phyloP scores from a whole-genome alignment of 1,140 invertebrate species.

The Camponotus pennsylvanicus region DNA sequence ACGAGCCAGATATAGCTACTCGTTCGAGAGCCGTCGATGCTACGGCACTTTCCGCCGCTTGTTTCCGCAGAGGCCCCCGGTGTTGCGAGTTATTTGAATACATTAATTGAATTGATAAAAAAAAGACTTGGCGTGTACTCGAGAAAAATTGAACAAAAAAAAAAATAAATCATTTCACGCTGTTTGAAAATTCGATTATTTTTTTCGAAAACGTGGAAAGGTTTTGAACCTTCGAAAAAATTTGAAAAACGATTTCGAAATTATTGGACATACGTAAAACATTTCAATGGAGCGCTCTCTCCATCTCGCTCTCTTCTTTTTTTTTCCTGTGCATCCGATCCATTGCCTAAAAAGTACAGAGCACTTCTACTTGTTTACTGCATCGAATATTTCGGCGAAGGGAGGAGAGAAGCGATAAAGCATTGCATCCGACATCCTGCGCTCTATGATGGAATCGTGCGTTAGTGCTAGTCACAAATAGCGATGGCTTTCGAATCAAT shows the following conservation, averaged over 20 bases:
- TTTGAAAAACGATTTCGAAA: slow-evolving; percentile 23
- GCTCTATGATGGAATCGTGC: slow-evolving; percentile 30
- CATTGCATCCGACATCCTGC: slow-evolving; percentile 2
- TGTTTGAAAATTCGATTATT: slow-evolving; percentile 13
- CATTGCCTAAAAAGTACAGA: slow-evolving; percentile 26
- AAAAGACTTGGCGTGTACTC: slow-evolving; percentile 12
- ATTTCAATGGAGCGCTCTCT: neutral
- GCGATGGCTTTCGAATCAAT: slow-evolving; percentile 27
- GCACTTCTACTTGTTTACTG: slow-evolving; percentile 44
- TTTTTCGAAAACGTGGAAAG: slow-evolving; percentile 16
- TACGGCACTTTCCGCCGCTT: slow-evolving; percentile 45
- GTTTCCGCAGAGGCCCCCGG: slow-evolving; percentile 18
- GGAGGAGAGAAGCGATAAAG: slow-evolving; percentile 9
- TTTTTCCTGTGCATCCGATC: neutral
- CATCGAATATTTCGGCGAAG: neutral
- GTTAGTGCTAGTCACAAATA: slow-evolving; percentile 35
- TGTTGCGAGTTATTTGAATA: slow-evolving; percentile 38
- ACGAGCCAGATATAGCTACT: slow-evolving; percentile 42
- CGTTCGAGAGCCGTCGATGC: slow-evolving; percentile 41
- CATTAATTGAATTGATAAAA: slow-evolving; percentile 12
- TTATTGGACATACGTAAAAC: slow-evolving; percentile 12
- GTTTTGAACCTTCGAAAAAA: slow-evolving; percentile 15
- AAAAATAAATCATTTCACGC: neutral
- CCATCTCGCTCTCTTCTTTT: neutral
- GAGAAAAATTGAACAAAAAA: slow-evolving; percentile 9